Evolutionary conservation across 2,888 invertebrate species (phyloP).

Genomic region (Alsophila aescularia): DNA sequence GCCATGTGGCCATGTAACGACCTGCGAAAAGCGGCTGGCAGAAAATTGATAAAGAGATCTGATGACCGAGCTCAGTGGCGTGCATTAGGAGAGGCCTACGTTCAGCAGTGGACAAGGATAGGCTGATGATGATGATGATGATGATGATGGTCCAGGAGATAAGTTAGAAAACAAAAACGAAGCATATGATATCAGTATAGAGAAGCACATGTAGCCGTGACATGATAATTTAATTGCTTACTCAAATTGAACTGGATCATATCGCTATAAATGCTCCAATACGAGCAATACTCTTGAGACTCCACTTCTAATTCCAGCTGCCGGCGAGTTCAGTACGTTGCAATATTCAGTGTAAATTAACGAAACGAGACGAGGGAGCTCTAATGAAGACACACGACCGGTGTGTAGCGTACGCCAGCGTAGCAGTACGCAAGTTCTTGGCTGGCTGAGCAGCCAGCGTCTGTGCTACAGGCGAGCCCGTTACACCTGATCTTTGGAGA

Average conservation of each 20-base stretch:
- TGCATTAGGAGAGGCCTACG: too few relatives aligned
- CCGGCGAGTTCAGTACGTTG: slow-evolving; percentile 3
- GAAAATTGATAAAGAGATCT: too few relatives aligned
- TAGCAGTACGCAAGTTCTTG: background rate
- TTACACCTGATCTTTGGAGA: too few relatives aligned
- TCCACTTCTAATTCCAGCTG: slow-evolving; percentile 2
- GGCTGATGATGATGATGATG: too few relatives aligned
- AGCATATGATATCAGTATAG: background rate
- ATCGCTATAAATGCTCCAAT: background rate
- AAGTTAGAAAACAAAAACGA: background rate
- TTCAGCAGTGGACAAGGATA: too few relatives aligned
- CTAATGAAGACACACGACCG: slow-evolving; percentile 32
- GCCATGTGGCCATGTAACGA: too few relatives aligned
- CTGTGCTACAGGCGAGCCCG: too few relatives aligned
- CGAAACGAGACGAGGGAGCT: slow-evolving; percentile 22
- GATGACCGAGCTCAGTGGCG: too few relatives aligned
- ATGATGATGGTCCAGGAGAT: too few relatives aligned
- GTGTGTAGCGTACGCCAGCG: background rate
- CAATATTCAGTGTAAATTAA: slow-evolving; percentile 27
- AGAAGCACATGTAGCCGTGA: background rate
- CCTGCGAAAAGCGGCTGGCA: too few relatives aligned
- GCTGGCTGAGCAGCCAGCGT: too few relatives aligned
- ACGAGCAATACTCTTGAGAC: background rate
- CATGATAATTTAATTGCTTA: background rate
- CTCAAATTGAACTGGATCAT: background rate